A percentile compares a stretch with the other conserved stretches of the same genome.
Evolutionary conservation across 1,140 invertebrate species (phyloP).

Genomic region (Bradynema listronoti): DNA sequence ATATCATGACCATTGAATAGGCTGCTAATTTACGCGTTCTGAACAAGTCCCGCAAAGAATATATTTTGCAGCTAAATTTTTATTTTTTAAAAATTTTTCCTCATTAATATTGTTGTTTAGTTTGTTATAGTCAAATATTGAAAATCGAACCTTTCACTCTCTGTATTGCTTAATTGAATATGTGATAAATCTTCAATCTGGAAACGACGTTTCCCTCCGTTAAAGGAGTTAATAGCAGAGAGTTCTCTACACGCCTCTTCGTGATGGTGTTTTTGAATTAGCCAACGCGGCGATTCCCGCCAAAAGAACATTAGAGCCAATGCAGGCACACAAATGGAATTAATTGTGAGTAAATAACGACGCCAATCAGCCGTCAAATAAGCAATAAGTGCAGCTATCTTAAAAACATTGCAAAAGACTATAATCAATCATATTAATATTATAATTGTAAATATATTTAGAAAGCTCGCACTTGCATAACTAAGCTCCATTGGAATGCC

Average conservation of each 20-base stretch:
- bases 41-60: constrained; percentile 38
- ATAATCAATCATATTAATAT: not conserved
- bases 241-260: constrained; percentile 32
- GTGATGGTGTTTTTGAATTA: constrained; percentile 40
- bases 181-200: constrained; percentile 25
- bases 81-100: not conserved
- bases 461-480: constrained; percentile 31
- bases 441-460: not conserved
- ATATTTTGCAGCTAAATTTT: constrained; percentile 25
- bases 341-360: constrained; percentile 28
- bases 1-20: constrained; percentile 39
- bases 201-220: constrained; percentile 22
- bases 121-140: not conserved
- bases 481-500: constrained; percentile 44
- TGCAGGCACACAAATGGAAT: constrained; percentile 36
- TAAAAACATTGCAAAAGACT: no score
- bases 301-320: constrained; percentile 45
- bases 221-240: constrained; percentile 35
- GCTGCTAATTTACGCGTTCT: constrained; percentile 28
- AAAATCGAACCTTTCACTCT: constrained; percentile 12
- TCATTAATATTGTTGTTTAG: no score
- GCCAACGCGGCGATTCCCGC: constrained; percentile 44
- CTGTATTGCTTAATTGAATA: constrained; percentile 25
- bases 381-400: constrained; percentile 33
- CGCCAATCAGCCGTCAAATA: constrained; percentile 37